Conservation (phyloP, 2,113 vertebrate genomes). For the Nothocercus julius region DNA sequence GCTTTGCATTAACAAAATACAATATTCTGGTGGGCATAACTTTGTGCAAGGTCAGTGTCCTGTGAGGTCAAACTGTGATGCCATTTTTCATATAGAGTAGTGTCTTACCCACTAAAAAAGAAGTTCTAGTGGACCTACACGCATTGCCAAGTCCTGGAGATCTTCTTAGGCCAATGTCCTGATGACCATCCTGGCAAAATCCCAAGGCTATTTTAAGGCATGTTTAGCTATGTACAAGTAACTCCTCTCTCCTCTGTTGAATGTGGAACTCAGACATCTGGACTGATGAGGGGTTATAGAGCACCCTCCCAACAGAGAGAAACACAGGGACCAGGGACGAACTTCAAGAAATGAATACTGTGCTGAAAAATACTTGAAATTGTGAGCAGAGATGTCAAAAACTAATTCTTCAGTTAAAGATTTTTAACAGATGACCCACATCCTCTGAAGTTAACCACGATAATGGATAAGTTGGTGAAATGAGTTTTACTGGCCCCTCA, state of each 20-base stretch:
- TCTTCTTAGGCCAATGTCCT: background rate
- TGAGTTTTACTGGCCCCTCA: background rate
- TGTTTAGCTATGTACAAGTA: background rate
- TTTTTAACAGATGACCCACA: background rate
- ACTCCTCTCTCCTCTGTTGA: background rate
- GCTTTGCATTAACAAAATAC: background rate
- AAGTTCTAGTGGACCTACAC: fast-evolving
- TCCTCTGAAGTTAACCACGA: background rate
- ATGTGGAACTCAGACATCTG: too few relatives aligned
- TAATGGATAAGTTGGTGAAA: background rate
- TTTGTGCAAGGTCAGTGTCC: background rate
- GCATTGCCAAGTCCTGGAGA: background rate
- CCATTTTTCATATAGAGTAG: background rate
- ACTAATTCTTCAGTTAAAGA: background rate
- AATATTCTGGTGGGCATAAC: background rate
- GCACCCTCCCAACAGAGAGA: background rate
- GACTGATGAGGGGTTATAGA: background rate
- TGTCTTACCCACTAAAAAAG: background rate
- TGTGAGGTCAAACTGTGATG: background rate
- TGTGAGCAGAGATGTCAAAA: background rate
- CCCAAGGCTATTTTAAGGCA: fast-evolving
- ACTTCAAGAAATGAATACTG: background rate
- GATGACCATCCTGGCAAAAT: background rate
- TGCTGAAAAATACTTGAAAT: background rate
- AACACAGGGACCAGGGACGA: background rate